phyloP scores from a whole-genome alignment of 2,113 vertebrate genomes.

The Uropsilus gracilis region DNA sequence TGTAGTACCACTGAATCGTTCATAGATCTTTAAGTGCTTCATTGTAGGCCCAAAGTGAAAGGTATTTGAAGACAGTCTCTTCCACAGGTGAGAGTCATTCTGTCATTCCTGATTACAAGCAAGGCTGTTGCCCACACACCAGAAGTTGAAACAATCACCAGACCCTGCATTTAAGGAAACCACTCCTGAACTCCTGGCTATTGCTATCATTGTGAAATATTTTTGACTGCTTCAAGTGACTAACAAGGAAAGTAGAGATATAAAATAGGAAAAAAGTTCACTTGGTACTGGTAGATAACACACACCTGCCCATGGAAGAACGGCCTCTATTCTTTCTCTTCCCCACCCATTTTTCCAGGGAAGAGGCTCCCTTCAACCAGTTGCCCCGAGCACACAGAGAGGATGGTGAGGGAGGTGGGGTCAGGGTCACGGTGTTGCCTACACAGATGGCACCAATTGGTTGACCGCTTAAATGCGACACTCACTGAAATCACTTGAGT shows the following conservation, averaged over 20 bases:
- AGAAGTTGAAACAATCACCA: neutral
- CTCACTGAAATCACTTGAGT: conserved; percentile 91
- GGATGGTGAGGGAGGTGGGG: rapidly evolving
- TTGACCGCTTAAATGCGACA: neutral
- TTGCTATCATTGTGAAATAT: neutral
- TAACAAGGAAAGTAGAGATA: neutral
- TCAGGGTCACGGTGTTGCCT: rapidly evolving
- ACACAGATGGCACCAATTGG: rapidly evolving
- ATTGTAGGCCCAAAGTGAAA: neutral
- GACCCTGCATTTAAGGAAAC: neutral
- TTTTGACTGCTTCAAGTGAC: neutral
- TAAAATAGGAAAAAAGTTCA: neutral
- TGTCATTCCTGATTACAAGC: neutral
- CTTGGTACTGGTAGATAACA: too few species aligned
- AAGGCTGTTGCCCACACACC: neutral
- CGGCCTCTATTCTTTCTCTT: neutral
- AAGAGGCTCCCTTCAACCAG: neutral
- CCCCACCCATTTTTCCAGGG: neutral
- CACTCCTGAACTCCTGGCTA: neutral
- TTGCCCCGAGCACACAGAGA: neutral
- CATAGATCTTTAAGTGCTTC: neutral
- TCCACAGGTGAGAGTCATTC: neutral
- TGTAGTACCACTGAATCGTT: neutral
- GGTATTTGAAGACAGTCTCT: neutral
- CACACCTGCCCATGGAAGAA: neutral